phyloP scores from a whole-genome alignment of 2,797 vertebrate genomes.

The Siniperca obscura region DNA sequence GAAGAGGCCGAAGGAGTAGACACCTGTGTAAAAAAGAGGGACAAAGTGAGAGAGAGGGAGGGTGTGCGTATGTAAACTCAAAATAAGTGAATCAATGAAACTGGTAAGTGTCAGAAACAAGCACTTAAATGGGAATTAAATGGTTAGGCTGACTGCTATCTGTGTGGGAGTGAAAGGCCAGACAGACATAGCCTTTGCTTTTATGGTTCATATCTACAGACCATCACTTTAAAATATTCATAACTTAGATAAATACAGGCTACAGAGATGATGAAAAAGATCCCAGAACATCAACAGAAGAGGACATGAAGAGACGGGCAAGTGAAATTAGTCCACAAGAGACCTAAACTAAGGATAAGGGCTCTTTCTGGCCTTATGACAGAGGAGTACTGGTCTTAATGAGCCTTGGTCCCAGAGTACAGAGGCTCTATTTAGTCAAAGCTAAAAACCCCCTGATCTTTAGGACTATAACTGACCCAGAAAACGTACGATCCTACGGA shows the following conservation, averaged over 20 bases:
- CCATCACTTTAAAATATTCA: constrained; percentile 19
- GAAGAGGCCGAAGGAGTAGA: constrained; percentile 94
- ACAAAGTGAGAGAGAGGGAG: neutral
- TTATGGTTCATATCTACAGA: constrained; percentile 20
- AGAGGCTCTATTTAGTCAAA: constrained; percentile 37
- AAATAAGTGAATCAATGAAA: neutral
- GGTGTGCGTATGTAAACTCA: neutral
- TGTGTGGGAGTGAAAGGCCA: constrained; percentile 51
- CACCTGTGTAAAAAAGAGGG: constrained; percentile 79
- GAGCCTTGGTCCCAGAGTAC: constrained; percentile 36
- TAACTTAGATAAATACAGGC: constrained; percentile 28
- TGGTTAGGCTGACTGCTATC: neutral
- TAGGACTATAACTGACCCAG: constrained; percentile 84
- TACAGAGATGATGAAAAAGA: constrained; percentile 31
- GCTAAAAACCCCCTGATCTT: constrained; percentile 37
- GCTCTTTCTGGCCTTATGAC: constrained; percentile 16
- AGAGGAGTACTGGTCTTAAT: constrained; percentile 33
- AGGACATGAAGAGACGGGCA: constrained; percentile 17
- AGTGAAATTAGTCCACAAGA: constrained; percentile 33
- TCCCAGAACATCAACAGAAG: constrained; percentile 37
- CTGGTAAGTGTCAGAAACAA: constrained; percentile 11
- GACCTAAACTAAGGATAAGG: constrained; percentile 23
- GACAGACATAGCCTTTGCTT: constrained; percentile 43
- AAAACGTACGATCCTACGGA: constrained; percentile 92
- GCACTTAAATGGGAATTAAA: constrained; percentile 15